These are phyloP conservation scores for Marmota flaviventris DNA, from an alignment of 2,113 vertebrate species.

Conservation along the genomic window DNA sequence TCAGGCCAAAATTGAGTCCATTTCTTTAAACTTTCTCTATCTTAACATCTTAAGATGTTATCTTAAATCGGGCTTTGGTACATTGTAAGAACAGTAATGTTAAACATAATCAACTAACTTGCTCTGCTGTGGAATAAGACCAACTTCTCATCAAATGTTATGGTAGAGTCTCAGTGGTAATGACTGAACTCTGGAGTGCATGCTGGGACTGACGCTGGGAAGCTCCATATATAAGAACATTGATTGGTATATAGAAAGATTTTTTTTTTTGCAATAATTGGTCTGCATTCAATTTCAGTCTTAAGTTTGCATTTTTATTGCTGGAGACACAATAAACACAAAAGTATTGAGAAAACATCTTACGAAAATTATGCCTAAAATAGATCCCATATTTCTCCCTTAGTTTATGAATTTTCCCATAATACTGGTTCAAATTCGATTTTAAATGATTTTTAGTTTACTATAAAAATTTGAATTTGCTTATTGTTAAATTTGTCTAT, in stretches of 20 bases:
- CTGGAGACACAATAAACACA: neutral
- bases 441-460: neutral
- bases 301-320: slow-evolving; percentile 35
- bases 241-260: too few species aligned
- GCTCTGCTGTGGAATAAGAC: neutral
- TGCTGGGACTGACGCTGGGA: neutral
- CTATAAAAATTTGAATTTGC: slow-evolving; percentile 20
- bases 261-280: neutral
- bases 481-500: neutral
- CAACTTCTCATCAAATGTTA: neutral
- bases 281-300: neutral
- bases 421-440: neutral
- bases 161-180: neutral
- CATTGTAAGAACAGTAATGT: neutral
- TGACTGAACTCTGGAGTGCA: neutral
- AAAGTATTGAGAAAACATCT: slow-evolving; percentile 3
- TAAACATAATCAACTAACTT: slow-evolving; percentile 19
- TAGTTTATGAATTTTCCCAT: slow-evolving; percentile 18
- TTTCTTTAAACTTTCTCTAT: neutral
- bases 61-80: neutral
- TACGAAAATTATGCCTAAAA: neutral
- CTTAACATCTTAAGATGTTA: neutral
- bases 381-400: neutral
- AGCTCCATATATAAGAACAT: neutral
- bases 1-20: slow-evolving; percentile 34